phyloP scores from a whole-genome alignment of 2,888 invertebrate species.

The Criorhina ranunculi region DNA sequence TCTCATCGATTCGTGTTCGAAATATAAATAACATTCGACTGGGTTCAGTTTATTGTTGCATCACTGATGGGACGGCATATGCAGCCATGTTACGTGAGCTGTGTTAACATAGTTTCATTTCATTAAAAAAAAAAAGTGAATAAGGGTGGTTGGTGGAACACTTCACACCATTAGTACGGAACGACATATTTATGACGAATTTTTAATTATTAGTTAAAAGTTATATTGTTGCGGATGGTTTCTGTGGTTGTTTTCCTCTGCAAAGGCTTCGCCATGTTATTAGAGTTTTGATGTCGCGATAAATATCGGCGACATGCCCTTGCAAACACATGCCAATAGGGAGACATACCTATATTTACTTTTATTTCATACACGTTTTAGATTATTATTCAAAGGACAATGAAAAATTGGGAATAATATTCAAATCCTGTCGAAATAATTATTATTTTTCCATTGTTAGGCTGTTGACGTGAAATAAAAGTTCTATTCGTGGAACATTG shows the following conservation, averaged over 20 bases:
- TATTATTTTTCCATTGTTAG: too few relatives aligned
- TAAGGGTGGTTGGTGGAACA: not conserved
- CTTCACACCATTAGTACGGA: not conserved
- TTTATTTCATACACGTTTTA: too few relatives aligned
- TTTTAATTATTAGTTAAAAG: constrained; percentile 6
- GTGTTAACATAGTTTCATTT: constrained; percentile 58
- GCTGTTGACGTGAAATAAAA: too few relatives aligned
- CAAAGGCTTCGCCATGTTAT: too few relatives aligned
- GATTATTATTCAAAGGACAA: too few relatives aligned
- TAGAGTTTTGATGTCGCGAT: not conserved
- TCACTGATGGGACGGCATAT: constrained; percentile 15
- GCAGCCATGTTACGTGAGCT: constrained; percentile 55
- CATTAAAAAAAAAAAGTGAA: constrained; percentile 15
- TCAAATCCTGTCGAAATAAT: too few relatives aligned
- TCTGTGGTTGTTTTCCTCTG: not conserved
- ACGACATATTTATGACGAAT: constrained; percentile 2
- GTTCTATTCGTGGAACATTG: too few relatives aligned
- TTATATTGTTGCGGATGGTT: constrained; percentile 9
- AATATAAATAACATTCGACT: constrained; percentile 59
- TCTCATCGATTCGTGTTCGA: constrained; percentile 44
- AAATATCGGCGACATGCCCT: too few relatives aligned
- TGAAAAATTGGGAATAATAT: too few relatives aligned
- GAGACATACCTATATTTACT: too few relatives aligned
- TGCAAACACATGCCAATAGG: too few relatives aligned
- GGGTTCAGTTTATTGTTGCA: constrained; percentile 47